Conservation (phyloP, 2,888 invertebrate species). For the Lamellibrachia satsuma region DNA sequence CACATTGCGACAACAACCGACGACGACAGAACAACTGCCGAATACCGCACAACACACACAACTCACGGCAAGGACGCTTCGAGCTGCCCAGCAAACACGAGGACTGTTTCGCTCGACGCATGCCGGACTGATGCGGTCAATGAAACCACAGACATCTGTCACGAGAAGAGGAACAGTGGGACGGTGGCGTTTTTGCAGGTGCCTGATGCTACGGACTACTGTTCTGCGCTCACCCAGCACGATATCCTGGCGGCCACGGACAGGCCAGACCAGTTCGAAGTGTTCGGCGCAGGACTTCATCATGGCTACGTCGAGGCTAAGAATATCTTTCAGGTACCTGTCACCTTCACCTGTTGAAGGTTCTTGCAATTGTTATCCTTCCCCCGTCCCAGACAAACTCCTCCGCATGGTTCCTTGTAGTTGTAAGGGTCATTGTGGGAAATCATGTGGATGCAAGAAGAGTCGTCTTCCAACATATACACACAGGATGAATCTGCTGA, state of each 20-base stretch:
- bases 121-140: background rate
- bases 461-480: too few relatives aligned
- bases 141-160: background rate
- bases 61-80: background rate
- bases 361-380: background rate
- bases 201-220: background rate
- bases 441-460: too few relatives aligned
- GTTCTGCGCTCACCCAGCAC: background rate
- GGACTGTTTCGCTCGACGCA: background rate
- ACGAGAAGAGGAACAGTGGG: background rate
- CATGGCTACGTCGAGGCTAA: conserved; percentile 56
- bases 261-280: conserved; percentile 31
- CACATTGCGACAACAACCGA: background rate
- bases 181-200: background rate
- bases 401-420: background rate
- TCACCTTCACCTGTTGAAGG: background rate
- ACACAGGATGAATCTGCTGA: too few relatives aligned
- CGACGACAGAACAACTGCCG: background rate
- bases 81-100: background rate
- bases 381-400: background rate
- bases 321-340: conserved; percentile 49
- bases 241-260: background rate
- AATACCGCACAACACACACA: background rate
- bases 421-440: too few relatives aligned
- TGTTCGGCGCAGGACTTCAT: conserved; percentile 53